Base-by-base conservation (phyloP, 2,113 vertebrate species). In the Delphinus delphis region DNA sequence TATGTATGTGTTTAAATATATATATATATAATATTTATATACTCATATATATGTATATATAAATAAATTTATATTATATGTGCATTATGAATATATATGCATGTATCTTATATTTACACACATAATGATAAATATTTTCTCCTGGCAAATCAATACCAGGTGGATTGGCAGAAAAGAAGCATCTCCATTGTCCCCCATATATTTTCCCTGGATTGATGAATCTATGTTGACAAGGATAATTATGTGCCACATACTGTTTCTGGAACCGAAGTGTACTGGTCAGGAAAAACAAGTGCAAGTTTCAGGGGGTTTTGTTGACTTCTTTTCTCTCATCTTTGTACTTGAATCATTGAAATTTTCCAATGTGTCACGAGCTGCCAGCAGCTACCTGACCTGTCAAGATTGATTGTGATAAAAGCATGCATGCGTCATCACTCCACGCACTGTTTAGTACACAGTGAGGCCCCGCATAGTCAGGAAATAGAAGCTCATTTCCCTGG, bases 181-280 rank as follows among this genome's bases (percentile, higher is more conserved):
- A 86, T 55, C 6, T 92, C 76, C 90, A n/a, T 25, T 79, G 33
- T 41, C 28, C 88, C 89, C 80, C 62, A 82, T 93, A 12, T 92
- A 25, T 91, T 95, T 94, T 7, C 68, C 4, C 60, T 71, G 18
- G 82, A 63, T 87, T 96, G 65, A 25, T 95, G 95, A 97, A 17
- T 70, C 28, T 95, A 1, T 58, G 93, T 65, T 89, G 95, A 96
- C 76, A 97, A 95, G 3, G 41, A 18, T 41, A 95, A 97, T 97
- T 60, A 25, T 79, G 44, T 79, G 26, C 60, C 63, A 73, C 68
- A n/a, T 47, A 47, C 55, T 67, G 6, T 65, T 94, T 63, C 11
- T 67, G 79, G 65, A 79, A 97, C 89, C 77, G 33, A 47, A 70
- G 63, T 18, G 13, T 44, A 62, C 50, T 93, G 1, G 0, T 7